Conservation (phyloP, 2,113 vertebrate species). For the Hippotragus niger region DNA sequence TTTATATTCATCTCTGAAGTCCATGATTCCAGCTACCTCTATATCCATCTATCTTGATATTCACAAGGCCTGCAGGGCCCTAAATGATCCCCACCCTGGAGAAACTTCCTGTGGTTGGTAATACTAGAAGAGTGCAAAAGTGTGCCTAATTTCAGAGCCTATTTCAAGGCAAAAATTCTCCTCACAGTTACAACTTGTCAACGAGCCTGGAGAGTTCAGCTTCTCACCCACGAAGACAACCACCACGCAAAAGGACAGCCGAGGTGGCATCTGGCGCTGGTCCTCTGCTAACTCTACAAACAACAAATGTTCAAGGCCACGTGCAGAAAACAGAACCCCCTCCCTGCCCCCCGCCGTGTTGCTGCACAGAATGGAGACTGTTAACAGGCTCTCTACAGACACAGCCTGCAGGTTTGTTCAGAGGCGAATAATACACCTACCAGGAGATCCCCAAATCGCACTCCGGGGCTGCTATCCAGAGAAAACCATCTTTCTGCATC, state of each 20-base stretch:
- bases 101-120: background rate
- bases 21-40: background rate
- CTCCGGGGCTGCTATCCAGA: rapidly evolving
- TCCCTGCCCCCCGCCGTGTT: background rate
- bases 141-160: background rate
- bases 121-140: background rate
- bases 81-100: background rate
- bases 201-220: background rate
- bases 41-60: background rate
- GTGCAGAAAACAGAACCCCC: background rate
- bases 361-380: background rate
- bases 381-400: background rate
- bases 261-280: background rate
- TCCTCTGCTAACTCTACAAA: background rate
- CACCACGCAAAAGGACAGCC: rapidly evolving
- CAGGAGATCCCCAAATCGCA: background rate
- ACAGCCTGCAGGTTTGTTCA: background rate
- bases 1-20: background rate
- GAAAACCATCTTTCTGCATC: background rate
- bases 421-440: background rate
- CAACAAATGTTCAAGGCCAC: background rate
- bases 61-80: background rate
- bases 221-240: background rate
- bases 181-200: background rate
- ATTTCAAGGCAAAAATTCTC: background rate